Evolutionary conservation across 2,113 vertebrate species (phyloP).

Genomic region (Gymnorhina tibicen): DNA sequence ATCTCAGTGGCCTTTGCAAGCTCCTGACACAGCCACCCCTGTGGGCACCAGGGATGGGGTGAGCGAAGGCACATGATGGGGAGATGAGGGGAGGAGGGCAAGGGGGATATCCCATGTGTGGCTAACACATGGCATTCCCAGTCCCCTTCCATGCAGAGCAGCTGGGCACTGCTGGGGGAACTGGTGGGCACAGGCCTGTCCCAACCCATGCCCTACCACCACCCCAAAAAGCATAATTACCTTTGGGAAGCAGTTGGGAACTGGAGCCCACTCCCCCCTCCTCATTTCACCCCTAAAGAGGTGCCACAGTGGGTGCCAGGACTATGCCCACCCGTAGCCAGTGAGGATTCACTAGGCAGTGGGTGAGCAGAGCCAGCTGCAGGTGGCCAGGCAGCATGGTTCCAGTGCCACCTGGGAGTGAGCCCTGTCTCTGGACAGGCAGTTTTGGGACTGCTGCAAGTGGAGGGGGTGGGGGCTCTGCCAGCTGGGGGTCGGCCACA

Average conservation of each 20-base stretch:
- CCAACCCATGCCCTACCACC: neutral
- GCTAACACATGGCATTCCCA: neutral
- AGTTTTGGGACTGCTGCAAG: neutral
- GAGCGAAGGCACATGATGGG: neutral
- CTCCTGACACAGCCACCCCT: neutral
- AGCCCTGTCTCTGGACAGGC: neutral
- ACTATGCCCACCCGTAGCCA: accelerated
- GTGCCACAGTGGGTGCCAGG: neutral
- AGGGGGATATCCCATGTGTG: neutral
- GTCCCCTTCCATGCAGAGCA: neutral
- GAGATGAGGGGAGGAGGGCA: neutral
- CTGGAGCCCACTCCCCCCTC: neutral
- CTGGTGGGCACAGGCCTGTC: neutral
- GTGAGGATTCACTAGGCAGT: neutral
- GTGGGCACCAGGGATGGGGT: neutral
- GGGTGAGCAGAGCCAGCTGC: neutral
- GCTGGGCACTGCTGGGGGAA: neutral
- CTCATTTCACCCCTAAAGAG: neutral
- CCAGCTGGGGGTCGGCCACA: accelerated
- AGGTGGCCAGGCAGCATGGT: neutral
- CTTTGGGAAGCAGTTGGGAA: neutral
- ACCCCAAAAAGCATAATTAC: neutral
- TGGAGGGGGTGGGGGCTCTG: neutral
- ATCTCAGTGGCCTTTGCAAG: neutral
- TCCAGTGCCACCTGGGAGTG: neutral